Percentiles rank a stretch among this genome's conserved stretches.
These are phyloP conservation scores for Desmodus rotundus DNA, from an alignment of 2,113 vertebrate genomes.

Conservation along the genomic window DNA sequence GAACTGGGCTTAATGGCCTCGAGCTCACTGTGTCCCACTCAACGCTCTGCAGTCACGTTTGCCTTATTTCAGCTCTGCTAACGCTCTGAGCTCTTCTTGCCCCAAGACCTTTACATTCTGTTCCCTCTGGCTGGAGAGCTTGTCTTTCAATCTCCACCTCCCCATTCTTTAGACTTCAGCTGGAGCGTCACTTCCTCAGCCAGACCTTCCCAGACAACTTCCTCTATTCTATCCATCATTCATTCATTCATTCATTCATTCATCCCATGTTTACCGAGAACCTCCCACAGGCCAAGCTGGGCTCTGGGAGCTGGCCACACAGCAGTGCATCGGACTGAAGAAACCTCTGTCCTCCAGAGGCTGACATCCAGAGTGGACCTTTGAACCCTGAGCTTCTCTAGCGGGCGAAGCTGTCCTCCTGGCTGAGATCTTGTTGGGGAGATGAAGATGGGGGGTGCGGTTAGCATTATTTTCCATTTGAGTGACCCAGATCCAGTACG, in stretches of 20 bases:
- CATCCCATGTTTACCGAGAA: background rate
- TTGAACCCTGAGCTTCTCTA: background rate
- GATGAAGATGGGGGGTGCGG: background rate
- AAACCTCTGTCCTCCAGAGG: background rate
- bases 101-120: rapidly evolving
- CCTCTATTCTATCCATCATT: background rate
- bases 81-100: background rate
- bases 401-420: too few relatives aligned
- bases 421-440: background rate
- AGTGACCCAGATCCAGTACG: background rate
- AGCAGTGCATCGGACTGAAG: background rate
- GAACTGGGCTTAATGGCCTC: too few relatives aligned
- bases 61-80: background rate
- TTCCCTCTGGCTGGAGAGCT: background rate
- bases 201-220: background rate
- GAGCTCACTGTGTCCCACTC: rapidly evolving
- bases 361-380: background rate
- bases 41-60: rapidly evolving
- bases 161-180: background rate
- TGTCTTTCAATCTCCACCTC: background rate
- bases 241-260: background rate
- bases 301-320: background rate
- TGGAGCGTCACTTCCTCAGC: background rate
- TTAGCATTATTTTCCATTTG: background rate
- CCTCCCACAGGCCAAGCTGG: background rate